These are phyloP conservation scores for Phalloptychus januarius DNA, from an alignment of 2,797 vertebrate species.

Conservation along the genomic window DNA sequence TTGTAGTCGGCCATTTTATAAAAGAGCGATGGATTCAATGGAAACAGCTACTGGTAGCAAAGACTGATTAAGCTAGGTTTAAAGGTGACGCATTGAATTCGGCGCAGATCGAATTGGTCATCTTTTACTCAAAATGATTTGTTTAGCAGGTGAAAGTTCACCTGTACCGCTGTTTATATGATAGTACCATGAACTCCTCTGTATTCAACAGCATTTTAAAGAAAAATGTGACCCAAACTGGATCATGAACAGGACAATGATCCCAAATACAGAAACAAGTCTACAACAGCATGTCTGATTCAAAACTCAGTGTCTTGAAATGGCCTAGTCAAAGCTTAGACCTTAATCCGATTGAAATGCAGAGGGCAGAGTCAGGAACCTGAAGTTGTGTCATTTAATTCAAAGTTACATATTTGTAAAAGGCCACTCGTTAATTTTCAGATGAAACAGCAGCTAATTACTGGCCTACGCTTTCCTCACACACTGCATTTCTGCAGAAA, in stretches of 20 bases:
- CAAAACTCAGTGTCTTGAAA: background rate
- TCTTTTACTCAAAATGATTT: too few species aligned
- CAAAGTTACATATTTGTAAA: background rate
- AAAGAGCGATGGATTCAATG: too few species aligned
- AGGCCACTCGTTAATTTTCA: background rate
- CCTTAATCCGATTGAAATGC: background rate
- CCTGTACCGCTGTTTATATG: too few species aligned
- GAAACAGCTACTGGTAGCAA: too few species aligned
- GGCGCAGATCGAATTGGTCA: too few species aligned
- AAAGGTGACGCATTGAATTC: too few species aligned
- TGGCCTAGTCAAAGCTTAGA: background rate
- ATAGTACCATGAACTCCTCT: background rate
- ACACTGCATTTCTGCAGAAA: constrained; percentile 16
- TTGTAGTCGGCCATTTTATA: too few species aligned
- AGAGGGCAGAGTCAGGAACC: background rate
- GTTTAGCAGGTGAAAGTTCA: too few species aligned
- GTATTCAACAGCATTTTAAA: background rate
- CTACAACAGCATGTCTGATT: background rate
- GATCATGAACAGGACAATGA: background rate
- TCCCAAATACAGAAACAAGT: background rate
- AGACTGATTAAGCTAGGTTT: too few species aligned
- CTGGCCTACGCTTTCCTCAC: background rate
- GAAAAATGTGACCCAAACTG: background rate
- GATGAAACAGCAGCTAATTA: constrained; percentile 5
- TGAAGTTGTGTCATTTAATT: background rate